These are phyloP conservation scores for Melanotaenia pygmaea DNA, from an alignment of 2,797 vertebrate genomes.

Conservation along the genomic window DNA sequence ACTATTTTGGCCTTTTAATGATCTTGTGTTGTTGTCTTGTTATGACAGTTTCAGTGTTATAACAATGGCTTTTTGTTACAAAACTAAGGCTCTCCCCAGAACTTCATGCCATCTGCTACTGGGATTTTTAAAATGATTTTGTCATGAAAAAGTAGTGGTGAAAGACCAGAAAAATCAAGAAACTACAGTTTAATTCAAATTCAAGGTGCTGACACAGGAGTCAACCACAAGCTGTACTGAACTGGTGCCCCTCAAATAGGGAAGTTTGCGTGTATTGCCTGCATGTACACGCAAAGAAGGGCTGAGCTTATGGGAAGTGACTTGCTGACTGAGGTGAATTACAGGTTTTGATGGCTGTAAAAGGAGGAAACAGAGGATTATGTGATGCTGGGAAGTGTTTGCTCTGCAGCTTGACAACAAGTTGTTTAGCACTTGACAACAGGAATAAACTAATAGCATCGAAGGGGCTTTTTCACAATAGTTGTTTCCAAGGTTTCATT, in stretches of 20 bases:
- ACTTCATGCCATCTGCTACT: neutral
- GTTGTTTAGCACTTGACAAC: slow-evolving; percentile 12
- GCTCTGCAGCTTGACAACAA: neutral
- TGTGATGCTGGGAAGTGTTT: slow-evolving; percentile 40
- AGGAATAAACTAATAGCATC: slow-evolving; percentile 11
- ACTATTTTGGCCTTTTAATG: neutral
- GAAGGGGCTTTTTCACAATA: slow-evolving; percentile 26
- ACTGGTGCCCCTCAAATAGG: slow-evolving; percentile 11
- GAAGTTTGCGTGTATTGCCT: slow-evolving; percentile 25
- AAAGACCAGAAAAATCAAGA: slow-evolving; percentile 15
- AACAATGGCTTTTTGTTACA: neutral
- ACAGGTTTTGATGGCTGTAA: slow-evolving; percentile 24
- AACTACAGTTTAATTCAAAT: slow-evolving; percentile 10
- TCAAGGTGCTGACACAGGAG: neutral
- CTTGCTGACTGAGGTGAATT: slow-evolving; percentile 29
- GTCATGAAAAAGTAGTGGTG: slow-evolving; percentile 9
- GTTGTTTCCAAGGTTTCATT: slow-evolving; percentile 17
- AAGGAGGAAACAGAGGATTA: slow-evolving; percentile 55
- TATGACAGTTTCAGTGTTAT: slow-evolving; percentile 4
- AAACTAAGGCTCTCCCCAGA: neutral
- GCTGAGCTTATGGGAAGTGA: slow-evolving; percentile 63
- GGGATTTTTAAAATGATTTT: slow-evolving; percentile 10
- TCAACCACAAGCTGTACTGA: neutral
- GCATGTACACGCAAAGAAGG: neutral
- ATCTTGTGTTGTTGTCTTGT: neutral